A percentile compares a stretch with the other conserved stretches of the same genome.
phyloP scores from a whole-genome alignment of 2,113 vertebrate species.

The Taxidea taxus region DNA sequence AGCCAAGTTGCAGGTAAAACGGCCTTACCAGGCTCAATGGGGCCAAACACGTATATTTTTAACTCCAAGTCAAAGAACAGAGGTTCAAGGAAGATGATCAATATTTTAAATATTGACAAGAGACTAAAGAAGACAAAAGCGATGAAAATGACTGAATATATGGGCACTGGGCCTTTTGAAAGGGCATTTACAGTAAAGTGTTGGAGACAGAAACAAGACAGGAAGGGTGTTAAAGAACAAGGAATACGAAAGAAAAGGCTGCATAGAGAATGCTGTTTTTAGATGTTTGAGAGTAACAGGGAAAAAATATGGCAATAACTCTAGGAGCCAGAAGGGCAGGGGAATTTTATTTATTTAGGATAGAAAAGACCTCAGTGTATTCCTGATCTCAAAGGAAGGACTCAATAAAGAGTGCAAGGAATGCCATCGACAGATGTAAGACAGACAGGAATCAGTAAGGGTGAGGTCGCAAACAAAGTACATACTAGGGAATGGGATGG shows the following conservation, averaged over 20 bases:
- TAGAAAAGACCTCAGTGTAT: background rate
- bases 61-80: slow-evolving; percentile 3
- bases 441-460: background rate
- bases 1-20: slow-evolving; percentile 16
- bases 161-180: background rate
- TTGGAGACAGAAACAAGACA: background rate
- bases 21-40: background rate
- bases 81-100: background rate
- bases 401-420: background rate
- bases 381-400: background rate
- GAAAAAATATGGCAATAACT: background rate
- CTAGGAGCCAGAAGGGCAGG: background rate
- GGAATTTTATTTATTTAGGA: background rate
- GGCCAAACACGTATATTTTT: background rate
- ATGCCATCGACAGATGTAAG: background rate
- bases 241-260: background rate
- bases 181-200: background rate
- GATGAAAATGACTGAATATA: slow-evolving; percentile 13
- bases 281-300: background rate
- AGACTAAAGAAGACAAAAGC: slow-evolving; percentile 18
- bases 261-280: background rate
- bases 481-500: background rate
- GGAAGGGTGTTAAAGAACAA: background rate
- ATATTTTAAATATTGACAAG: background rate
- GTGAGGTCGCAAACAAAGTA: background rate